phyloP scores from a whole-genome alignment of 2,797 vertebrate species.

The Apogon talboti region DNA sequence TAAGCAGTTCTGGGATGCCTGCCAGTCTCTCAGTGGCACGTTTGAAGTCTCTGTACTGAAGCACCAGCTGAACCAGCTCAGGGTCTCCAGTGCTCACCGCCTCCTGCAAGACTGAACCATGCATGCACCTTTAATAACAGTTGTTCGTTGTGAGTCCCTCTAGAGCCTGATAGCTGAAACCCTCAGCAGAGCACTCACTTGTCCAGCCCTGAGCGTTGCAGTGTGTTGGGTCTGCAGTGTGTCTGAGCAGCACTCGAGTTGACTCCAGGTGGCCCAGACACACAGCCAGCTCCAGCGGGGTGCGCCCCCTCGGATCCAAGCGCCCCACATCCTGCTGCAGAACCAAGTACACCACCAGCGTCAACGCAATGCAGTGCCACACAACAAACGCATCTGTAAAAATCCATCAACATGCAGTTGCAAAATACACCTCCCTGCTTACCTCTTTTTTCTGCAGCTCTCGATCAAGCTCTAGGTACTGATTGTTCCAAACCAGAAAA shows the following conservation, averaged over 20 bases:
- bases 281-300: constrained; percentile 92
- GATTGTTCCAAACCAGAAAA: constrained; percentile 93
- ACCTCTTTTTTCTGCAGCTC: constrained; percentile 91
- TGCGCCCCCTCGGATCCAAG: constrained; percentile 90
- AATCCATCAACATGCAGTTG: not conserved
- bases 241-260: constrained; percentile 88
- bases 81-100: constrained; percentile 96
- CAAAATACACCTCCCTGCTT: constrained; percentile 22
- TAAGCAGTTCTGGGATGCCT: constrained; percentile 93
- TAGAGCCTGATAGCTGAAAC: not conserved
- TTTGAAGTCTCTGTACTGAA: constrained; percentile 95
- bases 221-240: constrained; percentile 89
- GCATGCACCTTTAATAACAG: constrained; percentile 21
- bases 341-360: constrained; percentile 37
- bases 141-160: not conserved
- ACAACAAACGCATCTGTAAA: constrained; percentile 34
- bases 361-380: constrained; percentile 68
- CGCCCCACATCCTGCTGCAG: constrained; percentile 88
- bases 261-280: constrained; percentile 94
- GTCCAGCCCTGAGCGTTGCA: constrained; percentile 92
- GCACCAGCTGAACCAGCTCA: constrained; percentile 93
- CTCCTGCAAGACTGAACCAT: constrained; percentile 91
- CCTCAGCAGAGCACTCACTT: constrained; percentile 74
- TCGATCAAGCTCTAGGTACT: constrained; percentile 90
- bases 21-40: constrained; percentile 91